Evolutionary conservation across 2,113 vertebrate genomes (phyloP), one percentile per base, ranked within the genome.

Genomic region (Elaphurus davidianus): DNA sequence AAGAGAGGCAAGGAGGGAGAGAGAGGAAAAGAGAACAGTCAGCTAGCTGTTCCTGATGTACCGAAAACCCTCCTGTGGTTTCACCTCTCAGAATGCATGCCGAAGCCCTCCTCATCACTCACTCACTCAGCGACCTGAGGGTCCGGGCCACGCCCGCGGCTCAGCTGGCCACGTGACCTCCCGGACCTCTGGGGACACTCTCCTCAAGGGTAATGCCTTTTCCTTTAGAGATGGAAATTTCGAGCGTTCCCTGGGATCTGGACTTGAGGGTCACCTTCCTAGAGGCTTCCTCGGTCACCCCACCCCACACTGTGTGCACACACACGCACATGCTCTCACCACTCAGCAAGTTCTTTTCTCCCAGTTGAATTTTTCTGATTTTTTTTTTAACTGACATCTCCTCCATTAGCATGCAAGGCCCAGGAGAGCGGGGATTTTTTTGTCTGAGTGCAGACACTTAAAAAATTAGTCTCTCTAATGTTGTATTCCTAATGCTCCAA

Each of bases 301-400:
- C 7, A 8, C 10, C 55, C 50, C 3, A 25, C 14, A 7, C 5
- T 10, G 5, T 28, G n/a, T 4, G 17, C 30, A 14, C 19, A 25
- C 4, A 30, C 59, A 11, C 1, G 2, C 1, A 62, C 27, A 0
- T 0, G 7, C 25, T 14, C 5, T 9, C 67, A 23, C 9, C 4
- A 1, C 60, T 55, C 7, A 52, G 11, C 54, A 2, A 0, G 1
- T 12, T 50, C 40, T 60, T 60, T 12, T 28, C 62, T 16, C 54
- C 28, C 85, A 74, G 84, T 12, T 23, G 16, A 43, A 4, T 62
- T 60, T 62, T 30, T 59, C 84, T 50, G 7, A 28, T 88, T 21
- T 28, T 4, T 28, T 36, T 36, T 13, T 40, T 45, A 16, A 17
- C 6, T 60, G 43, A 13, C 74, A 50, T 15, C 76, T 50, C 90